Evolutionary conservation across 2,113 vertebrate species (phyloP).

Genomic region (Tragelaphus buxtoni): DNA sequence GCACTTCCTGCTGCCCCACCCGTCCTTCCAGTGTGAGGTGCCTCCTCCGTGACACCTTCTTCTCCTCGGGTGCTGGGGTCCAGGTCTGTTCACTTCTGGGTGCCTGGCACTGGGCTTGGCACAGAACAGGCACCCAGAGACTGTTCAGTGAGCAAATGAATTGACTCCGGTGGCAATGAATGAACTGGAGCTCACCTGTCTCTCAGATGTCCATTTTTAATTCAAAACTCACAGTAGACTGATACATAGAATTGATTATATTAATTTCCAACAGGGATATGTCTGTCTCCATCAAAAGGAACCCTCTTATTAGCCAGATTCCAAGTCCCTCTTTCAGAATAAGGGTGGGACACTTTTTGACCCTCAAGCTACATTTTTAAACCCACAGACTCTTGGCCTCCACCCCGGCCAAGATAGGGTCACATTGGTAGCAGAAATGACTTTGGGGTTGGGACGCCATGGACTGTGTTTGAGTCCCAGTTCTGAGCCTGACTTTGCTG

Average conservation of each 20-base stretch:
- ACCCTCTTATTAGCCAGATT: not conserved
- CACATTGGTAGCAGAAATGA: not conserved
- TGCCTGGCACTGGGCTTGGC: not conserved
- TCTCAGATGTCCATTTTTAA: not conserved
- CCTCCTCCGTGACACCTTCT: too few species aligned
- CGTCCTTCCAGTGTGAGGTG: not conserved
- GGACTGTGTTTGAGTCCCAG: not conserved
- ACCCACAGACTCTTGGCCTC: not conserved
- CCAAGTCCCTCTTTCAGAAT: not conserved
- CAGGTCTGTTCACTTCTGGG: not conserved
- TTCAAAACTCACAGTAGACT: not conserved
- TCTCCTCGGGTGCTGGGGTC: accelerated
- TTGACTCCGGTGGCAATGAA: not conserved
- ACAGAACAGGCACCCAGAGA: not conserved
- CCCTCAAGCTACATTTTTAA: not conserved
- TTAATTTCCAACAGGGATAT: not conserved
- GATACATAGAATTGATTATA: not conserved
- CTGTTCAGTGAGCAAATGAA: not conserved
- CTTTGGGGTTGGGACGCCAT: not conserved
- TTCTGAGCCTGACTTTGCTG: not conserved
- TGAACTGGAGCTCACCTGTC: not conserved
- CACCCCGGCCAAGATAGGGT: not conserved
- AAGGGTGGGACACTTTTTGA: not conserved
- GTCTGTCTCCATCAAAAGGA: not conserved
- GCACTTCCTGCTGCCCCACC: not conserved